Evolutionary conservation across 2,888 invertebrate species (phyloP), one percentile per base, ranked within the genome.

Genomic region (Andrena dorsata): DNA sequence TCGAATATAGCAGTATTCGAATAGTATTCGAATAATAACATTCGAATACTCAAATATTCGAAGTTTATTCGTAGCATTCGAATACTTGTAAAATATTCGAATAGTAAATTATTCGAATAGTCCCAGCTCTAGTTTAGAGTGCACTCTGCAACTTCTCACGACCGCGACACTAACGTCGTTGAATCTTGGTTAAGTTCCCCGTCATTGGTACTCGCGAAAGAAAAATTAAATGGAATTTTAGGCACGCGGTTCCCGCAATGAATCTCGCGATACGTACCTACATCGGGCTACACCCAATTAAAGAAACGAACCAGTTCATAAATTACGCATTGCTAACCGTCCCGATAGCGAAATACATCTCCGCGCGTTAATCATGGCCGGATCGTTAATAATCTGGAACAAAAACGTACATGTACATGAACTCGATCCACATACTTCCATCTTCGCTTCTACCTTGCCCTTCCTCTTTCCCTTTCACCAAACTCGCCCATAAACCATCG

Each of bases 281-380:
- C 47, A 32, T n/a, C 49, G 49, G 41, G 32, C 26, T 63, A 60
- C 65, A 56, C 60, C 66, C 77, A 72, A 78, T 72, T 78, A 78
- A 78, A 68, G 72, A 63, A 78, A 61, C n/a, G 26, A 16, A 16
- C 13, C 23, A 65, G 66, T 49, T 71, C 66, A 63, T 71, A 71
- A 64, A 71, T 77, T 78, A 66, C 65, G 20, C 32, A n/a, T 20
- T 28, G 49, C 61, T 53, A 56, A 53, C 32, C 41, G 51, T 41
- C 30, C 23, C 35, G 65, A 77, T 71, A 64, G 47, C 49, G 58
- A 65, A 77, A 64, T 49, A 63, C 47, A 23, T 65, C 65, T 8
- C 69, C 13, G 28, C 10, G 32, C 30, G 58, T 73, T 73, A 73
- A 65, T 73, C 73, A 47, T 32, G 32, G 23, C 30, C 16, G 56